phyloP scores from a whole-genome alignment of 1,140 invertebrate genomes.

The Drosophila pallidifrons region DNA sequence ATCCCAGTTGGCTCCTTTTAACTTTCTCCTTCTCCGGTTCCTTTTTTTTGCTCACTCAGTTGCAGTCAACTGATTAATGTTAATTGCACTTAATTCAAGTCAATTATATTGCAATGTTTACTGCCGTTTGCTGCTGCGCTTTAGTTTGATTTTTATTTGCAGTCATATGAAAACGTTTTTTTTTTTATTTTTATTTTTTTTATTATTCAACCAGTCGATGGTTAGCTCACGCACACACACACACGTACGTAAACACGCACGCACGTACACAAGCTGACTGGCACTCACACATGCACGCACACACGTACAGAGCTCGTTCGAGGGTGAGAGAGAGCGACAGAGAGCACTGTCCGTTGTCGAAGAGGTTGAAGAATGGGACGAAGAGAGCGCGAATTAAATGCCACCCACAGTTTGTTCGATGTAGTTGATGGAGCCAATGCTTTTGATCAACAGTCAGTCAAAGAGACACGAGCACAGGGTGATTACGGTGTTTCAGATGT shows the following conservation, averaged over 20 bases:
- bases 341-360: neutral
- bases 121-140: neutral
- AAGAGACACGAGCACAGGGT: slow-evolving; percentile 69
- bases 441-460: slow-evolving; percentile 65
- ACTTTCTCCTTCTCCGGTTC: neutral
- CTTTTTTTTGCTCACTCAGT: neutral
- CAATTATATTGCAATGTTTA: slow-evolving; percentile 16
- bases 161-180: slow-evolving; percentile 50
- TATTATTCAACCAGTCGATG: slow-evolving; percentile 32
- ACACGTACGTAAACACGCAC: slow-evolving; percentile 7
- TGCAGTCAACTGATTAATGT: slow-evolving; percentile 4
- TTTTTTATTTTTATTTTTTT: slow-evolving; percentile 7
- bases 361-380: slow-evolving; percentile 36
- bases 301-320: slow-evolving; percentile 21
- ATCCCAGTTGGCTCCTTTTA: slow-evolving; percentile 26
- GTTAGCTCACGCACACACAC: slow-evolving; percentile 59
- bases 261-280: slow-evolving; percentile 19
- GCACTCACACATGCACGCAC: slow-evolving; percentile 34
- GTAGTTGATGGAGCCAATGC: slow-evolving; percentile 31
- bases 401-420: slow-evolving; percentile 39
- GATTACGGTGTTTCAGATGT: slow-evolving; percentile 30
- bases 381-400: slow-evolving; percentile 56
- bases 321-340: slow-evolving; percentile 23
- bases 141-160: slow-evolving; percentile 38
- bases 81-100: slow-evolving; percentile 4